These are phyloP conservation scores for Sinocyclocheilus anshuiensis DNA, from an alignment of 2,113 vertebrate genomes.

Conservation along the genomic window DNA sequence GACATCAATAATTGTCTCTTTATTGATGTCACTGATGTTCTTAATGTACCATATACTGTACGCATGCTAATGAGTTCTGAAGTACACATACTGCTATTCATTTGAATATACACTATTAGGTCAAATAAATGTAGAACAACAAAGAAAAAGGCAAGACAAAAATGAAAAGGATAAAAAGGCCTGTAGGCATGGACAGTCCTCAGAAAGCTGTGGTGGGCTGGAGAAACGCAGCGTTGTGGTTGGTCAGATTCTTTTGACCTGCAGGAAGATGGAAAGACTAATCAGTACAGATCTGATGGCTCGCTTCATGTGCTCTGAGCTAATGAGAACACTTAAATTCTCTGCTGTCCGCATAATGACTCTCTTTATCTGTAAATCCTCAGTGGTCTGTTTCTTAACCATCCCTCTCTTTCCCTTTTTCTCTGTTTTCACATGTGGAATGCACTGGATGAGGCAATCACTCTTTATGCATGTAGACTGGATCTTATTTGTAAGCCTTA, in stretches of 20 bases:
- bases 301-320: slow-evolving; percentile 23
- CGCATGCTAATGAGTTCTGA: background rate
- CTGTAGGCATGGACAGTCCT: background rate
- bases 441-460: slow-evolving; percentile 5
- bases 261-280: slow-evolving; percentile 25
- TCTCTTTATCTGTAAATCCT: slow-evolving; percentile 26
- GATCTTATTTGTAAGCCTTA: background rate
- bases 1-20: background rate
- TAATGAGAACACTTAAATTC: slow-evolving; percentile 27
- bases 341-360: slow-evolving; percentile 21
- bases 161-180: background rate
- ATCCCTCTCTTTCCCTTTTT: background rate
- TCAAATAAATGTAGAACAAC: background rate
- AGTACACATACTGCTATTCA: background rate
- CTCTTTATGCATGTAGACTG: background rate
- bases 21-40: background rate
- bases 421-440: slow-evolving; percentile 12
- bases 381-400: slow-evolving; percentile 6
- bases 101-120: background rate
- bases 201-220: background rate
- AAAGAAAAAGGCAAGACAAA: background rate
- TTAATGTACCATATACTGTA: background rate
- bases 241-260: slow-evolving; percentile 2
- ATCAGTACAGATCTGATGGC: slow-evolving; percentile 24
- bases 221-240: background rate